These are phyloP conservation scores for Hanleya hanleyi DNA, from an alignment of 2,888 invertebrate species.

Conservation along the genomic window DNA sequence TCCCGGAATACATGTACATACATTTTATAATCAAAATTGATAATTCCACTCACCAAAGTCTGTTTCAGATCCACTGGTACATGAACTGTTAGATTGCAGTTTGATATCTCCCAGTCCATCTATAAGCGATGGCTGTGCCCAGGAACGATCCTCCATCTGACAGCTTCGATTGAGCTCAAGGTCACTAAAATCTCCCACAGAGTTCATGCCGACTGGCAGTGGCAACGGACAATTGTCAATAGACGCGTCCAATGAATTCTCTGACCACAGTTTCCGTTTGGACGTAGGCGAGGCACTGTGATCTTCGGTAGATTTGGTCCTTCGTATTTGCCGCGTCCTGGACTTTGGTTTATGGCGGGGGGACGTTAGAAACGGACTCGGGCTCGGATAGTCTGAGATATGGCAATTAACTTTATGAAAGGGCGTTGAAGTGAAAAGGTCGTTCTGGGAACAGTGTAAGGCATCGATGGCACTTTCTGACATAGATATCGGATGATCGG, in stretches of 20 bases:
- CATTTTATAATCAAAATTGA: no score
- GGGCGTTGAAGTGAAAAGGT: slow-evolving; percentile 31
- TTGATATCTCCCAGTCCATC: neutral
- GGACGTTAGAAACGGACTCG: slow-evolving; percentile 42
- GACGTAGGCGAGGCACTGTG: slow-evolving; percentile 39
- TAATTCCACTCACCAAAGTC: slow-evolving; percentile 4
- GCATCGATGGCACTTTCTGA: slow-evolving; percentile 92
- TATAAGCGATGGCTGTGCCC: neutral
- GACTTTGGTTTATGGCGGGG: slow-evolving; percentile 39
- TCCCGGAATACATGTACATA: no score
- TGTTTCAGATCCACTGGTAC: slow-evolving; percentile 6
- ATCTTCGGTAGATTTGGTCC: slow-evolving; percentile 39
- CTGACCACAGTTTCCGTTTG: slow-evolving; percentile 50
- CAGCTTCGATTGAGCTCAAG: neutral
- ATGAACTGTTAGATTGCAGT: neutral
- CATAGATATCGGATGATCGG: slow-evolving; percentile 81
- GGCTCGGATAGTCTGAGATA: neutral
- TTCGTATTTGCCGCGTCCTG: slow-evolving; percentile 32
- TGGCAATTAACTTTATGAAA: slow-evolving; percentile 10
- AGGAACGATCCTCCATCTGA: neutral
- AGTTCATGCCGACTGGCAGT: slow-evolving; percentile 2
- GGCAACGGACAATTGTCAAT: no score
- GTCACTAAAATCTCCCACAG: neutral
- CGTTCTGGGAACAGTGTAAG: slow-evolving; percentile 68
- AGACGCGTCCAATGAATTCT: neutral